Evolutionary conservation across 2,797 vertebrate species (phyloP), one percentile per base, ranked within the genome.

Genomic region (Echeneis naucrates): DNA sequence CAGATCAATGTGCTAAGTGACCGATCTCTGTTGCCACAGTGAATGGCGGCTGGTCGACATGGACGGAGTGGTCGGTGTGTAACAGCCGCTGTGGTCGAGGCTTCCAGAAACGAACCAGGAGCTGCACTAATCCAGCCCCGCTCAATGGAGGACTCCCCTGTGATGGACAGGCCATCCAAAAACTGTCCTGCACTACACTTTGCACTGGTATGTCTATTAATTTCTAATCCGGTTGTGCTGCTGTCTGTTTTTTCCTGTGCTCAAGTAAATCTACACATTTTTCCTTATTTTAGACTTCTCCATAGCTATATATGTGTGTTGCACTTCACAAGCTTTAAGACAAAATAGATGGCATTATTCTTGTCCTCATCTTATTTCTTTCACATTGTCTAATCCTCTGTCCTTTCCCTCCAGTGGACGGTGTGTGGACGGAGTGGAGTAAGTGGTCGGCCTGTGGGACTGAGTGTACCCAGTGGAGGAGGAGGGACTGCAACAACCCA

Each of bases 401-500:
- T 58, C 21, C 27, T 23, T 52, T 47, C 11, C 52, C 83, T 83
- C 66, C 80, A 99, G 98, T 99, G 95, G 98, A 99, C 8, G 98
- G 98, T n/a, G 94, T 95, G 81, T 99, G 98, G 98, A 98, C 97
- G 0, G 94, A 97, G 1, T 99, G 98, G 98, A 99, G 96, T 84
- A 99, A 98, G 87, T 99, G 98, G 98, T 98, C 98, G 3, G 95
- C 98, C 2, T 99, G 98, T 30, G 98, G 98, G 75, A 99, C 97
- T 0, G 98, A 99, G 88, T 99, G 98, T 56, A 98, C 97, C 23
- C 98, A 99, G 86, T 99, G 98, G 98, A 95, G 98, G 72, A 95
- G 96, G 77, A 94, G 98, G 50, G 98, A 98, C 69, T 99, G 98
- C 88, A 94, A 92, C 0, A 95, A 96, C 6, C 98, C 98, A 0